Evolutionary conservation across 2,888 invertebrate species (phyloP).

Genomic region (Pasiphila rectangulata): DNA sequence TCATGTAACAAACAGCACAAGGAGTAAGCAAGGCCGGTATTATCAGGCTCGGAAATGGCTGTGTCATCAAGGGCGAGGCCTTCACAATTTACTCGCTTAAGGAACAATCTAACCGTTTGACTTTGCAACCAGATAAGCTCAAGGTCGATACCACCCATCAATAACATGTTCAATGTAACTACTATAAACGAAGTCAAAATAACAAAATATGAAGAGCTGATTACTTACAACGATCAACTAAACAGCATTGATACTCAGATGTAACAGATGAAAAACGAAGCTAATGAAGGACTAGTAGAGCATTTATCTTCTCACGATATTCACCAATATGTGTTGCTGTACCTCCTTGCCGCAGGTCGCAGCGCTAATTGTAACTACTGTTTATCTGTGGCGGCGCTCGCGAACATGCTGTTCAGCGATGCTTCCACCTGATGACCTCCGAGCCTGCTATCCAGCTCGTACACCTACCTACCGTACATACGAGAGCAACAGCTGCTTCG

Average conservation of each 20-base stretch:
- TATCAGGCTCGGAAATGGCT: slow-evolving; percentile 6
- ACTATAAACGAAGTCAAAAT: background rate
- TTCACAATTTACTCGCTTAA: slow-evolving; percentile 7
- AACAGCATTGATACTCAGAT: background rate
- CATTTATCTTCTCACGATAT: background rate
- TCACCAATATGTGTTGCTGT: background rate
- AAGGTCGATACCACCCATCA: background rate
- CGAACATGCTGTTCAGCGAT: background rate
- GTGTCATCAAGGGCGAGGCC: slow-evolving; percentile 5
- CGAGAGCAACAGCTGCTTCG: background rate
- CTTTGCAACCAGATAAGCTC: background rate
- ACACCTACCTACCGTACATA: background rate
- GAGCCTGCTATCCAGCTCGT: background rate
- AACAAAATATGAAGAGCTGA: background rate
- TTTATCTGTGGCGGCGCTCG: background rate
- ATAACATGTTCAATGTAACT: slow-evolving; percentile 1
- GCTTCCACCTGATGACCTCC: background rate
- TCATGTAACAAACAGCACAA: slow-evolving; percentile 6
- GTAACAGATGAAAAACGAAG: background rate
- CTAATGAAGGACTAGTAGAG: background rate
- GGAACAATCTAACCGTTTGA: background rate
- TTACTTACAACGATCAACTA: background rate
- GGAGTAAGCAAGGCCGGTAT: slow-evolving; percentile 5
- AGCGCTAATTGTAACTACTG: background rate
- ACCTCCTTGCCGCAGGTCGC: background rate